Evolutionary conservation across 2,113 vertebrate genomes (phyloP), one percentile per base, ranked within the genome.

Genomic region (Trogon melanurus): DNA sequence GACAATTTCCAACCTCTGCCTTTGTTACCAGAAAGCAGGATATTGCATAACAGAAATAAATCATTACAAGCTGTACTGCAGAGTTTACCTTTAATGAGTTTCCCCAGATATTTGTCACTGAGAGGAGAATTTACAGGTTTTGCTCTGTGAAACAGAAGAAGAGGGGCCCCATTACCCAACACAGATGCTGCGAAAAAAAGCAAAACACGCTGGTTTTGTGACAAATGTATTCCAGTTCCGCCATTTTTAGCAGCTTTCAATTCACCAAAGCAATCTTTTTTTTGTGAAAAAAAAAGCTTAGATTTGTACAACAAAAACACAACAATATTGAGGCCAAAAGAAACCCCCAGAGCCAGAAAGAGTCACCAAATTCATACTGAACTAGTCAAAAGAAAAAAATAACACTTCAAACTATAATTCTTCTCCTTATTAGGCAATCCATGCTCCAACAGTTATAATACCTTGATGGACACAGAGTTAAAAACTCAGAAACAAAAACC

Each of bases 201-300:
- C 4, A 19, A 7, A 9, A 25, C 23, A 11, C 5, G 3, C 4
- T 3, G 0, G 3, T 10, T 57, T 47, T 11, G 13, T 2, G 3
- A 25, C 6, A 41, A 62, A 12, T 0, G 0, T 27, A 11, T 17
- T 13, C 19, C 3, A 5, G 6, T 47, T 45, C 47, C 22, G 15
- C 8, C 27, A 2, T 8, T 72, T 72, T 32, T 1, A 73, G 41
- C 18, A 64, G 25, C 30, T 79, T 45, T 21, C 9, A 44, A 22
- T 22, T 30, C 61, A 64, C 22, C 22, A 74, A 26, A 3, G 5
- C 13, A 36, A 26, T 5, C 48, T 12, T 1, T 1, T 32, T 72
- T 14, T 8, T 36, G 7, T 36, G 13, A n/a, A 41, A 48, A 26
- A 48, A 26, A 14, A 41, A 10, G 16, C n/a, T 30, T 12, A 26